These are phyloP conservation scores for Sialia sialis DNA, from an alignment of 2,113 vertebrate species.

Conservation along the genomic window DNA sequence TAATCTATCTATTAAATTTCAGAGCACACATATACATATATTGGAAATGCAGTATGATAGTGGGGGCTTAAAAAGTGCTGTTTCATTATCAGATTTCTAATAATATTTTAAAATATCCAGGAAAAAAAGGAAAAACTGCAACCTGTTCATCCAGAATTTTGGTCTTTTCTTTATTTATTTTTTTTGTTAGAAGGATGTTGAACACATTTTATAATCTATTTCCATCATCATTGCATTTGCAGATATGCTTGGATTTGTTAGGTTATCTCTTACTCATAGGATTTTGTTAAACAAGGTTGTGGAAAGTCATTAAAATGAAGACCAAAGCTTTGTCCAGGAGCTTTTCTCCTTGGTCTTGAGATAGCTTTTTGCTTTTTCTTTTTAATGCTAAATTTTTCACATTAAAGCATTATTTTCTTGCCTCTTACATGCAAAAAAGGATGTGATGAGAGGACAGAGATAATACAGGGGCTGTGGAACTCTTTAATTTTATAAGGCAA, in stretches of 20 bases:
- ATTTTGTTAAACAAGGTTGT: neutral
- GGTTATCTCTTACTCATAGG: neutral
- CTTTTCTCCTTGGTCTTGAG: neutral
- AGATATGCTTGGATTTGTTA: neutral
- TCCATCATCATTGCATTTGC: neutral
- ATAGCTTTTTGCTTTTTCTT: neutral
- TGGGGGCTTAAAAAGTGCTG: neutral
- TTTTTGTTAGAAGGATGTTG: neutral
- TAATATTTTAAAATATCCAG: neutral
- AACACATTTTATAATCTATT: neutral
- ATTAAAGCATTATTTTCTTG: neutral
- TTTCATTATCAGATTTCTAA: neutral
- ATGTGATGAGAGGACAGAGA: neutral
- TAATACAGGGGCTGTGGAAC: neutral
- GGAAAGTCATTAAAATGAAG: neutral
- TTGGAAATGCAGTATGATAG: neutral
- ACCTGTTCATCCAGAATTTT: neutral
- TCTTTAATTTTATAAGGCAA: neutral
- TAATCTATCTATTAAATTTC: neutral
- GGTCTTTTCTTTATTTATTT: neutral
- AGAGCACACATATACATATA: neutral
- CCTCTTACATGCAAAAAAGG: neutral
- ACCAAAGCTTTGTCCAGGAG: neutral
- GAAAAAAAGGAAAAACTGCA: accelerated
- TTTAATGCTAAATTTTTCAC: neutral